Evolutionary conservation across 2,797 vertebrate genomes (phyloP), one percentile per base, ranked within the genome.

Genomic region (Rhinophrynus dorsalis): DNA sequence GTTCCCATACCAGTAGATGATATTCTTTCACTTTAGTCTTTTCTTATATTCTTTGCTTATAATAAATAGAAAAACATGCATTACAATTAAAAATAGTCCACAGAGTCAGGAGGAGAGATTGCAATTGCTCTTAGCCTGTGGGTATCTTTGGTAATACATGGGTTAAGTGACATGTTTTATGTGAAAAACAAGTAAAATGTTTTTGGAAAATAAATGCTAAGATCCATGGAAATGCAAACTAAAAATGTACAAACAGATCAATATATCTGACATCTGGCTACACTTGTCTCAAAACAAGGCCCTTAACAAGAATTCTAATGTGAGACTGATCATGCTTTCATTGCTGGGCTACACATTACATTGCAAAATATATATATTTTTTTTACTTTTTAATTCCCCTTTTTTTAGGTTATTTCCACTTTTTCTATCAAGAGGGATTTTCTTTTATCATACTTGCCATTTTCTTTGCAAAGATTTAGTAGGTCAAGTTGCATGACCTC

Each of bases 381-480:
- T n/a, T n/a, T n/a, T n/a, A n/a, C n/a, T n/a, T n/a, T n/a, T 11
- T 37, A 52, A 42, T 8, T 27, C 1, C 2, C 0, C 5, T 1
- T 50, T 65, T 42, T 2, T 27, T 57, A 33, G 50, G 52, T 27
- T 59, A 55, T 61, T 66, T 74, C 12, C 58, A 6, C 38, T 15
- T 56, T 1, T 61, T 76, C 63, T 63, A 67, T 64, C 20, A 61
- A 58, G 72, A 62, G n/a, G 35, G 76, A 57, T 9, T 15, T 57
- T 71, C 77, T 23, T 50, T 27, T 6, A 70, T 48, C 42, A 10
- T 20, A 18, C 23, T n/a, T 70, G 67, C 48, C 67, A 64, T 60
- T 66, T 59, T 10, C 15, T 52, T 44, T 52, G 47, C 61, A 59
- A 44, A 72, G 35, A 40, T 65, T 50, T 65, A 61, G 40, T 44